Percentiles rank a stretch among this genome's conserved stretches.
phyloP scores from a whole-genome alignment of 2,113 vertebrate species.

The Melanotaenia duboulayi region DNA sequence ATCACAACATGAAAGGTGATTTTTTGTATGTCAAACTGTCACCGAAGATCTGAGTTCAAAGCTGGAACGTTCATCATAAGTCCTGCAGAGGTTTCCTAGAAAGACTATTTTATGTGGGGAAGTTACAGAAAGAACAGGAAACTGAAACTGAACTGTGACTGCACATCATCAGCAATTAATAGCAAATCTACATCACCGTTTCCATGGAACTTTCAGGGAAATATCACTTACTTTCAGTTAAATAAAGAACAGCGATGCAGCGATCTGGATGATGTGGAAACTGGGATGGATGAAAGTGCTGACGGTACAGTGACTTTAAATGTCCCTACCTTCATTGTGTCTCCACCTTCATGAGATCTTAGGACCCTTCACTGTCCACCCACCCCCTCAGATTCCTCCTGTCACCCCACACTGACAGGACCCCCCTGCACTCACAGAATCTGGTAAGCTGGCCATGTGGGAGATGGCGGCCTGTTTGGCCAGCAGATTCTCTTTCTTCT shows the following conservation, averaged over 20 bases:
- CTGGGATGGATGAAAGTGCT: slow-evolving; percentile 31
- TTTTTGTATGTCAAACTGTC: too few relatives aligned
- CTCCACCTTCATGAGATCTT: slow-evolving; percentile 42
- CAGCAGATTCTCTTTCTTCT: slow-evolving; percentile 64
- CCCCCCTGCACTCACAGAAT: slow-evolving; percentile 26
- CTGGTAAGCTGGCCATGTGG: slow-evolving; percentile 65
- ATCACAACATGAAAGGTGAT: too few relatives aligned
- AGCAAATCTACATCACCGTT: neutral
- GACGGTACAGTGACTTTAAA: slow-evolving; percentile 8
- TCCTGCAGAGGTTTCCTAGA: slow-evolving; percentile 1
- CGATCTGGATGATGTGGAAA: neutral
- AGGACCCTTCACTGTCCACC: slow-evolving; percentile 67
- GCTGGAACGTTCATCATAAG: too few relatives aligned
- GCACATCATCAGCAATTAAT: neutral
- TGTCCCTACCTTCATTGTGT: slow-evolving; percentile 47
- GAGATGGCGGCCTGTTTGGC: slow-evolving; percentile 61
- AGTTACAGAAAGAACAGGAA: slow-evolving; percentile 12
- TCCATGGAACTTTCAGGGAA: slow-evolving; percentile 2
- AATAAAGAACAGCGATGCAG: neutral
- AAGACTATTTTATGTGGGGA: neutral
- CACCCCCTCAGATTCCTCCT: slow-evolving; percentile 57
- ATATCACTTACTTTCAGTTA: neutral
- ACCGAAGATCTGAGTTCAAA: too few relatives aligned
- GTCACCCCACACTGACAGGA: slow-evolving; percentile 47
- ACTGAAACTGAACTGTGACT: fast-evolving